A percentile compares a stretch with the other conserved stretches of the same genome.
Evolutionary conservation across 2,888 invertebrate genomes (phyloP).

Genomic region (Aelia acuminata): DNA sequence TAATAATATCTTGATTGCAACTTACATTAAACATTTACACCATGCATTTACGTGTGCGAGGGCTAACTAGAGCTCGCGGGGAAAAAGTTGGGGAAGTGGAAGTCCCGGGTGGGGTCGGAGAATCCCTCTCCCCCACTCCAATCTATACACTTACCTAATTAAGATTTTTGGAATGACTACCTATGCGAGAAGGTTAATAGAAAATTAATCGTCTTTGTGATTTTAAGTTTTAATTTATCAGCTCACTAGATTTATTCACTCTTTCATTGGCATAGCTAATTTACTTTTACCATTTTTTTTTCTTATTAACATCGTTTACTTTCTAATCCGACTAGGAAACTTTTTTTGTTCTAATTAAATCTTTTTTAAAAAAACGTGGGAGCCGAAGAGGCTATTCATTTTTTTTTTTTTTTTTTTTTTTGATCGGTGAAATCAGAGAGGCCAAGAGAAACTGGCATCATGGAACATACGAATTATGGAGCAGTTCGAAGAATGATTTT

Average conservation of each 20-base stretch:
- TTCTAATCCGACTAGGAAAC: neutral
- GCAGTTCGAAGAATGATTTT: neutral
- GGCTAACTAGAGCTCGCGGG: too few species aligned
- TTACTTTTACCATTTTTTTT: neutral
- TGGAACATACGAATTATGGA: neutral
- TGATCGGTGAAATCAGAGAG: neutral
- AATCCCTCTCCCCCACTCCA: too few species aligned
- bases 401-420: constrained; percentile 1
- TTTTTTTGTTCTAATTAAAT: neutral
- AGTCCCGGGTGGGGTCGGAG: too few species aligned
- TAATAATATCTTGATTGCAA: too few species aligned
- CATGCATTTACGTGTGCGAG: too few species aligned
- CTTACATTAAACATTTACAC: too few species aligned
- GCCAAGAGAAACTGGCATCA: neutral
- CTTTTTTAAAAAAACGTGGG: neutral
- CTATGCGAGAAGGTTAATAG: too few species aligned
- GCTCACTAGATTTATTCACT: neutral
- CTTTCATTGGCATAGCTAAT: neutral
- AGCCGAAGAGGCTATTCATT: neutral
- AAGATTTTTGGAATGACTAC: too few species aligned
- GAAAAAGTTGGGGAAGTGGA: too few species aligned
- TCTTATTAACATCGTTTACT: neutral
- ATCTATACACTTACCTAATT: too few species aligned
- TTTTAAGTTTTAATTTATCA: neutral
- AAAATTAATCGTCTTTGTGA: neutral